Conservation (phyloP, 2,888 invertebrate genomes). For the Papilio demoleus region DNA sequence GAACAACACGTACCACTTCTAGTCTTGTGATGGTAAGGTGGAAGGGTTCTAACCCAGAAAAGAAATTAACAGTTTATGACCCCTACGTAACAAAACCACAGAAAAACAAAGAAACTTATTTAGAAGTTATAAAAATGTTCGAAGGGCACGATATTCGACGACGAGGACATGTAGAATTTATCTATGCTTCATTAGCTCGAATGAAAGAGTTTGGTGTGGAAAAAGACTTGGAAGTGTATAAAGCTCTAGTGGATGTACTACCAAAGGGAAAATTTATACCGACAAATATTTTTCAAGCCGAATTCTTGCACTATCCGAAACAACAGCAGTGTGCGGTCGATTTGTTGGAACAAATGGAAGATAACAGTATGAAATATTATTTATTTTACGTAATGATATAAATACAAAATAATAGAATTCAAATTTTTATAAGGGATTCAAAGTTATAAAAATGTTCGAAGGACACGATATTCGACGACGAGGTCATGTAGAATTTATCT, state of each 20-base stretch:
- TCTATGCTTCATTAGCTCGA: slow-evolving; percentile 92
- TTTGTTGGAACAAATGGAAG: slow-evolving; percentile 97
- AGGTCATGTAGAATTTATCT: slow-evolving; percentile 97
- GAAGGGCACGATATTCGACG: slow-evolving; percentile 86
- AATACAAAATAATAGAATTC: not conserved
- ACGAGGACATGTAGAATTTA: slow-evolving; percentile 96
- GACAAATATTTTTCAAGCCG: slow-evolving; percentile 91
- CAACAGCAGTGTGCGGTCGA: slow-evolving; percentile 98
- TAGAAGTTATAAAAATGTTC: slow-evolving; percentile 90
- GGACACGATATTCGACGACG: slow-evolving; percentile 87
- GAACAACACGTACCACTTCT: slow-evolving; percentile 51
- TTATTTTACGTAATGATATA: slow-evolving; percentile 8
- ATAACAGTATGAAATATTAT: slow-evolving; percentile 85
- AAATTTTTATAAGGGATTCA: not conserved
- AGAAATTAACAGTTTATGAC: slow-evolving; percentile 68
- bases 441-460: slow-evolving; percentile 89
- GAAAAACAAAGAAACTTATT: slow-evolving; percentile 87
- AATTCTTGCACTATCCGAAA: slow-evolving; percentile 96
- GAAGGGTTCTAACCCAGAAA: slow-evolving; percentile 63
- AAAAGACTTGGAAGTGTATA: slow-evolving; percentile 94
- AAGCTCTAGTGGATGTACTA: slow-evolving; percentile 91
- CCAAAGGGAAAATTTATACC: slow-evolving; percentile 96
- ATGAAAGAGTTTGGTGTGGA: slow-evolving; percentile 96
- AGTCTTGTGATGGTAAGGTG: slow-evolving; percentile 63
- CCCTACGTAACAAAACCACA: slow-evolving; percentile 77